Evolutionary conservation across 1,140 invertebrate species (phyloP), one percentile per base, ranked within the genome.

Genomic region (Triops cancriformis): DNA sequence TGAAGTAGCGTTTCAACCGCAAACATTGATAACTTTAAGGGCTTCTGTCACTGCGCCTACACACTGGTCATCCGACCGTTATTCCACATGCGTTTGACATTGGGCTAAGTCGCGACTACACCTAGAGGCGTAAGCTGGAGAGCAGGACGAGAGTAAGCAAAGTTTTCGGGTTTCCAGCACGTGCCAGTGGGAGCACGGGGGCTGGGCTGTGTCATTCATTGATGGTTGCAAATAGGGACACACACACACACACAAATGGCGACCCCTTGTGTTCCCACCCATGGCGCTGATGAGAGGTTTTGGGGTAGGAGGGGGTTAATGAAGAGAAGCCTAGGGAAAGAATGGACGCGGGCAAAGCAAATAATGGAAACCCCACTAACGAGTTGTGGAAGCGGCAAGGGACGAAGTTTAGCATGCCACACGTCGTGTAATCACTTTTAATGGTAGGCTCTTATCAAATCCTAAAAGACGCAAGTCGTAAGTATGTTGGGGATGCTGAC

Each of bases 161-260:
- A 37, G 31, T 37, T 37, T 37, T 37, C 31, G 31, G 7, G 31
- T 37, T 37, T 37, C 31, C 10, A 64, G 51, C 51, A 64, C 51
- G 51, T 64, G 51, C 51, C 7, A 23, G 23, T n/a, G 51, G 51
- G 31, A 37, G 23, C 51, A 64, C 18, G 51, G 10, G 43, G 51
- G 51, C 23, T 64, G 51, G 51, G 18, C 14, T 64, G 51, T 64
- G 51, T 64, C 51, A 64, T 64, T 64, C 51, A 64, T 64, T 64
- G 51, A 64, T 64, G 51, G 51, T 64, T 64, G 51, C 51, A 64
- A 64, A 64, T 64, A 64, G 23, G 51, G 51, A 64, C 51, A 64
- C 7, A 23, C 51, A 23, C 3, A 64, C 18, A 64, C 51, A 64
- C 51, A 64, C 51, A 64, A 9, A 64, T 64, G 51, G 51, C 23